Conservation (phyloP, 2,113 vertebrate species). For the Formicarius rufipectus region DNA sequence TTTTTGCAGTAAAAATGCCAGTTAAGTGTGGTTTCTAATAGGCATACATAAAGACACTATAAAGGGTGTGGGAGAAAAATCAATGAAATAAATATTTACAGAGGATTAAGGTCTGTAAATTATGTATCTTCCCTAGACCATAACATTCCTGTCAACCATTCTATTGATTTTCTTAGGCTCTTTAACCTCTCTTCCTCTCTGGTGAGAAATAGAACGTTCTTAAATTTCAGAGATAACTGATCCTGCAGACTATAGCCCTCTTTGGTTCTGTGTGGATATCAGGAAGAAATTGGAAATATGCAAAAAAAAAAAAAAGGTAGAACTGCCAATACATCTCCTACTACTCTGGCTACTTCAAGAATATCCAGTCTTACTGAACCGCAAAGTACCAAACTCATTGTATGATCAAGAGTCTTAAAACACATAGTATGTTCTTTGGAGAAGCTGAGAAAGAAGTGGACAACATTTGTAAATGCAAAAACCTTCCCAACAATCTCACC, state of each 20-base stretch:
- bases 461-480: background rate
- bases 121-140: slow-evolving; percentile 31
- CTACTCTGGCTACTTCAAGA: background rate
- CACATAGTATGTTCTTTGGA: background rate
- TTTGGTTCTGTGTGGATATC: background rate
- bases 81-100: slow-evolving; percentile 71
- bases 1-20: background rate
- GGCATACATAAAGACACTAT: background rate
- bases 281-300: background rate
- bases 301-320: background rate
- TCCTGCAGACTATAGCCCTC: background rate
- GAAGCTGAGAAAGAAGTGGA: background rate
- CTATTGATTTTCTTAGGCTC: slow-evolving; percentile 21
- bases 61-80: slow-evolving; percentile 3
- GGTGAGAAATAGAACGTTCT: background rate
- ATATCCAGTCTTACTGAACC: background rate
- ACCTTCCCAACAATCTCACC: accelerated
- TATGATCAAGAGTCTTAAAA: background rate
- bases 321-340: background rate
- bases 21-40: background rate
- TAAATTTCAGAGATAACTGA: background rate
- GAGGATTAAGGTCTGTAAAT: slow-evolving; percentile 52
- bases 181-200: background rate
- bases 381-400: background rate
- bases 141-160: slow-evolving; percentile 17